Evolutionary conservation across 2,797 vertebrate genomes (phyloP).

Genomic region (Amniataba percoides): DNA sequence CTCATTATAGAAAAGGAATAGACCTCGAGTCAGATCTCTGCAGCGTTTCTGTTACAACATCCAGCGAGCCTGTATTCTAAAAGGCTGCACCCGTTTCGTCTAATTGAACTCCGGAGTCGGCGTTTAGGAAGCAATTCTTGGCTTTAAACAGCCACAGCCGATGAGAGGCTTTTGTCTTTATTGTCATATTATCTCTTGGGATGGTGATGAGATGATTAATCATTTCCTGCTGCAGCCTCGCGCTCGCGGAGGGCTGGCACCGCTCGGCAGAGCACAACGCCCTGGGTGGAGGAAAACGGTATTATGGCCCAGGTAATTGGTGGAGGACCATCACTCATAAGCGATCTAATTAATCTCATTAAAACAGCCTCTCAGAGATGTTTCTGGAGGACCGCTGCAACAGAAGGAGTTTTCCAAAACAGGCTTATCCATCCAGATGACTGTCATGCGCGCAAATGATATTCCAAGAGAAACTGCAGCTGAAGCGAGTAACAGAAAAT

Average conservation of each 20-base stretch:
- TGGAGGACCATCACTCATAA: constrained; percentile 81
- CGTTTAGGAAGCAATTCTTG: constrained; percentile 62
- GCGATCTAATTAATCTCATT: constrained; percentile 81
- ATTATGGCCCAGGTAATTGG: constrained; percentile 82
- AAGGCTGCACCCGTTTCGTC: constrained; percentile 27
- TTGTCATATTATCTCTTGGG: constrained; percentile 75
- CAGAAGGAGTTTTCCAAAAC: constrained; percentile 63
- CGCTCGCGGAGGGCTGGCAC: constrained; percentile 51
- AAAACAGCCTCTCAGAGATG: constrained; percentile 62
- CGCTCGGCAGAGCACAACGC: constrained; percentile 48
- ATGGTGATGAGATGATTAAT: constrained; percentile 78
- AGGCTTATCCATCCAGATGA: constrained; percentile 73
- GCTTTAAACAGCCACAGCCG: constrained; percentile 68
- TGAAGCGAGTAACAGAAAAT: constrained; percentile 45
- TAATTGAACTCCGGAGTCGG: constrained; percentile 65
- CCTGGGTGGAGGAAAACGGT: constrained; percentile 71
- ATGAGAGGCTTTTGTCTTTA: constrained; percentile 78
- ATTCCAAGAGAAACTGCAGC: constrained; percentile 50
- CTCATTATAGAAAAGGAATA: constrained; percentile 61
- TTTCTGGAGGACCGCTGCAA: constrained; percentile 26
- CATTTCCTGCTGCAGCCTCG: constrained; percentile 65
- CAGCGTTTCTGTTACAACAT: constrained; percentile 40
- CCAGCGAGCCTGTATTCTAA: constrained; percentile 21
- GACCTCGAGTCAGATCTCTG: constrained; percentile 52
- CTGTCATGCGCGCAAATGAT: constrained; percentile 58